phyloP scores from a whole-genome alignment of 37 sponge, comb jelly and placozoan genomes.

The Chondrosia reniformis region DNA sequence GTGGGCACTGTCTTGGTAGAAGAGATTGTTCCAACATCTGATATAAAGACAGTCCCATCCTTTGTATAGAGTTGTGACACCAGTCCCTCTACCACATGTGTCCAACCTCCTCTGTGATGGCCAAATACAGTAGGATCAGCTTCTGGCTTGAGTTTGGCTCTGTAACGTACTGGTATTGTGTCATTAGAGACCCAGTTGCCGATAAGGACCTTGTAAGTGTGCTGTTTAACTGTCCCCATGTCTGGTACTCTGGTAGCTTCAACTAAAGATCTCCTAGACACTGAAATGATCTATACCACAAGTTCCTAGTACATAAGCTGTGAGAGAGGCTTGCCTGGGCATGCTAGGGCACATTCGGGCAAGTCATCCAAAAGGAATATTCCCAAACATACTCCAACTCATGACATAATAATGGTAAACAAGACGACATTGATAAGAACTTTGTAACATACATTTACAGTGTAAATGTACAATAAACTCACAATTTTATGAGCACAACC shows the following conservation, averaged over 20 bases:
- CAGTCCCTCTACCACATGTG: constrained; percentile 24
- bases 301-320: neutral
- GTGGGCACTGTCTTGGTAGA: neutral
- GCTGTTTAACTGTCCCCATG: no score
- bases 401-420: no score
- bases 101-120: constrained; percentile 68
- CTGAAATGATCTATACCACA: no score
- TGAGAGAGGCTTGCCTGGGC: constrained; percentile 10
- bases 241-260: no score
- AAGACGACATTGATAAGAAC: no score
- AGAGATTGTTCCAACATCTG: constrained; percentile 33
- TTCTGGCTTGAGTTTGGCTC: constrained; percentile 39
- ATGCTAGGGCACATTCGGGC: neutral
- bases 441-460: no score
- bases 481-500: no score
- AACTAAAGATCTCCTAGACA: no score
- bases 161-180: neutral
- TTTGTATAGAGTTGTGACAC: constrained; percentile 2
- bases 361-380: no score
- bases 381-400: no score
- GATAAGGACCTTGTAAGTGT: no score
- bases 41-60: constrained; percentile 43
- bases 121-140: constrained; percentile 17
- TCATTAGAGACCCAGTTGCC: neutral
- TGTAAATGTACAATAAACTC: no score